These are phyloP conservation scores for Oncorhynchus kisutch DNA, from an alignment of 2,113 vertebrate species.

Conservation along the genomic window DNA sequence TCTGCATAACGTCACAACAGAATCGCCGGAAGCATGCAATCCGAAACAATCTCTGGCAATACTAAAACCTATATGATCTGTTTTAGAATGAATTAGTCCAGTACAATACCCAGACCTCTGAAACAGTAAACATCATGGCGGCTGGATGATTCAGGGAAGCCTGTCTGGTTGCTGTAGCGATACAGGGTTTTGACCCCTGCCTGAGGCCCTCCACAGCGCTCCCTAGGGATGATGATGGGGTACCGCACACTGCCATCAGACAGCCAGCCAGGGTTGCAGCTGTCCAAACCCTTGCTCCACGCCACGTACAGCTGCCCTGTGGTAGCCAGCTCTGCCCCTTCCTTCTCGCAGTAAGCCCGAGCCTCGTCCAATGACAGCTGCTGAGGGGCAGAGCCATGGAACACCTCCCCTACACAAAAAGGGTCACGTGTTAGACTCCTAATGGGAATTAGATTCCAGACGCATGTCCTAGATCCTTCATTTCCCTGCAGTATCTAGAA, in stretches of 20 bases:
- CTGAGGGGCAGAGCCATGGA: conserved; percentile 73
- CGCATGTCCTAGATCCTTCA: neutral
- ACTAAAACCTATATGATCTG: too few species aligned
- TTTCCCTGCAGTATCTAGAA: neutral
- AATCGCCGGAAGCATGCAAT: too few species aligned
- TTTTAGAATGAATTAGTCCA: too few species aligned
- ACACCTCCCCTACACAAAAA: conserved; percentile 79
- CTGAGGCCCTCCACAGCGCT: conserved; percentile 84
- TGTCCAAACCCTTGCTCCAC: conserved; percentile 87
- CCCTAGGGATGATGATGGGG: conserved; percentile 85
- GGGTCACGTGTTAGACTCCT: neutral
- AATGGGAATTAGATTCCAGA: too few species aligned
- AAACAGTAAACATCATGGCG: conserved; percentile 90
- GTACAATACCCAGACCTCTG: conserved; percentile 68
- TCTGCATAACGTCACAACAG: too few species aligned
- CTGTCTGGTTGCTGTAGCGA: conserved; percentile 89
- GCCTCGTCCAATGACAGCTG: conserved; percentile 83
- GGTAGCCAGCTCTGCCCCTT: conserved; percentile 78
- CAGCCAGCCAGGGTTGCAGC: conserved; percentile 91
- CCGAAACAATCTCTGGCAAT: too few species aligned
- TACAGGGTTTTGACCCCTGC: conserved; percentile 92
- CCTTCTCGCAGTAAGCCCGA: conserved; percentile 69
- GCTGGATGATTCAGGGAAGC: conserved; percentile 85
- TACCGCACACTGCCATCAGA: conserved; percentile 94
- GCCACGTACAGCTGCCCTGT: conserved; percentile 89